Base-by-base conservation (phyloP, 2,797 vertebrate genomes). In the Enteromius mattozi region DNA sequence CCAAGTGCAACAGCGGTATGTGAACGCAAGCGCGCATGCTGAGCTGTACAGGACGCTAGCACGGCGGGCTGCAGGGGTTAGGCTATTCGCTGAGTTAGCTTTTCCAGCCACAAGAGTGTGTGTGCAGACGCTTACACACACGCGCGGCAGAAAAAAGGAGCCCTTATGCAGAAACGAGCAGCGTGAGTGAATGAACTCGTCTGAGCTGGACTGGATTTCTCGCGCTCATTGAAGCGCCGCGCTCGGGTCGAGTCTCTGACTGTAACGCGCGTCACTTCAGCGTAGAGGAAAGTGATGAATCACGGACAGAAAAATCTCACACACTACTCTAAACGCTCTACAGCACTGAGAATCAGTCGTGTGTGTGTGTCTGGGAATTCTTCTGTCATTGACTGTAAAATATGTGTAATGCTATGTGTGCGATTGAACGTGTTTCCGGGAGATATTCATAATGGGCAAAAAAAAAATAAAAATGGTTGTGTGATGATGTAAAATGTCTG, bases 201-300 rank as follows among this genome's bases (percentile, higher is more conserved):
- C n/a, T 61, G 30, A n/a, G 4, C 69, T 27, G 40, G 40, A 49
- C 68, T 79, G 85, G 49, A 76, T 49, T 88, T 78, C 51, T 68
- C 33, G n/a, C 42, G 51, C 49, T 71, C 21, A 40, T n/a, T 68
- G 37, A 61, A 68, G 1, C 24, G 1, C 19, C 2, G 4, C 6
- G 0, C 40, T 16, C 33, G 40, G 27, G 37, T 40, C 42, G 4
- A 54, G n/a, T 45, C 35, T 30, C 33, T 49, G 17, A 42, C 59
- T 74, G 56, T 61, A 87, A 80, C 17, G 19, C 13, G 33, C 45
- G 56, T 85, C 81, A 79, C 45, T 71, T 24, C 45, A 24, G 54
- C 61, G 24, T 76, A 79, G 71, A 66, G 86, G 87, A 86, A 82
- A 78, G 65, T 59, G 61, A 19, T 87, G 88, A 89, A 66, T 89